Percentiles rank a stretch among this genome's conserved stretches.
Evolutionary conservation across 2,888 invertebrate genomes (phyloP).

Genomic region (Acleris cristana): DNA sequence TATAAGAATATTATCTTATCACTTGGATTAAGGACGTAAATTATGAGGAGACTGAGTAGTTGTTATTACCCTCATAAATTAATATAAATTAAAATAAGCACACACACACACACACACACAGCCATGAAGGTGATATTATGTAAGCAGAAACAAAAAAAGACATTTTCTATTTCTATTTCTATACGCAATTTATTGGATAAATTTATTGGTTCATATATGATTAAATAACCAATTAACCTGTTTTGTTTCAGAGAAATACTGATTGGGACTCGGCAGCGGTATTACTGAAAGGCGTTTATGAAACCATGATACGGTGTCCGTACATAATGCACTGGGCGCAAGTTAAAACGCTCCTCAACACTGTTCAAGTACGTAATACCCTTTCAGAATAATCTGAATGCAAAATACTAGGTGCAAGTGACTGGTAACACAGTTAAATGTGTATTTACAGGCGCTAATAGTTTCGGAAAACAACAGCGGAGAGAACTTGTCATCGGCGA

Average conservation of each 20-base stretch:
- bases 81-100: too few relatives aligned
- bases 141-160: too few relatives aligned
- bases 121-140: too few relatives aligned
- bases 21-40: too few relatives aligned
- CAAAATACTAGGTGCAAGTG: neutral
- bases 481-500: slow-evolving; percentile 92
- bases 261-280: slow-evolving; percentile 99
- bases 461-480: slow-evolving; percentile 89
- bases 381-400: neutral
- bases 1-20: too few relatives aligned
- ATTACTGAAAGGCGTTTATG: slow-evolving; percentile 96
- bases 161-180: too few relatives aligned
- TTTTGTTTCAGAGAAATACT: slow-evolving; percentile 89
- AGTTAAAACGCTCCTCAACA: slow-evolving; percentile 93
- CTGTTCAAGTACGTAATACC: slow-evolving; percentile 88
- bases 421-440: neutral
- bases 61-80: too few relatives aligned
- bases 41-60: too few relatives aligned
- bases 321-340: slow-evolving; percentile 98
- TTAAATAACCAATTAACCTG: too few relatives aligned
- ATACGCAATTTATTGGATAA: too few relatives aligned
- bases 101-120: too few relatives aligned
- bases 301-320: slow-evolving; percentile 95
- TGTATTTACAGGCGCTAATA: slow-evolving; percentile 86
- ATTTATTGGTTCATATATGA: too few relatives aligned